A percentile compares a stretch with the other conserved stretches of the same genome.
Conservation (phyloP, 2,888 invertebrate species). For the Cheilosia grossa region DNA sequence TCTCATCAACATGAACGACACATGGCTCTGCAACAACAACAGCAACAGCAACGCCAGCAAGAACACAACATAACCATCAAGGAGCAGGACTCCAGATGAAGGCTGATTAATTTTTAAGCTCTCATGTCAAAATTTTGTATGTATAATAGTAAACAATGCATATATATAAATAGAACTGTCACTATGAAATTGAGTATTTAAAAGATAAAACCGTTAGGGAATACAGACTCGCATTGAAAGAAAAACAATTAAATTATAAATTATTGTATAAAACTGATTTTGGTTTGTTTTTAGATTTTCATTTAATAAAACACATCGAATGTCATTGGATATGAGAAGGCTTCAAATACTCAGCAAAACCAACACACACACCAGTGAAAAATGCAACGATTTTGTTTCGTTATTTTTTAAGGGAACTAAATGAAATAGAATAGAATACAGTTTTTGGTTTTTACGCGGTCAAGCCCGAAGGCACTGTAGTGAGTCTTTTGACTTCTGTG, state of each 20-base stretch:
- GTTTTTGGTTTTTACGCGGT: constrained; percentile 1
- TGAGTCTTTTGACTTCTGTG: neutral
- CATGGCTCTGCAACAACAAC: constrained; percentile 38
- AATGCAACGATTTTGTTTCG: constrained; percentile 61
- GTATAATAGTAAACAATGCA: constrained; percentile 5
- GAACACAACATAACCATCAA: constrained; percentile 68
- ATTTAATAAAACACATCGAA: constrained; percentile 62
- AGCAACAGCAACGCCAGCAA: constrained; percentile 49
- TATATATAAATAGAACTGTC: no score
- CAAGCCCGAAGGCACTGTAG: neutral
- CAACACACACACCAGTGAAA: constrained; percentile 44
- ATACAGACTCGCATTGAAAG: constrained; percentile 63
- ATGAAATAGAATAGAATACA: constrained; percentile 17
- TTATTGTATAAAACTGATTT: constrained; percentile 53
- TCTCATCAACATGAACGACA: constrained; percentile 19
- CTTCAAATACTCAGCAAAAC: constrained; percentile 27
- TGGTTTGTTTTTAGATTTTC: neutral
- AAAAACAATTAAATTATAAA: constrained; percentile 17
- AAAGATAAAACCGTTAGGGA: constrained; percentile 49
- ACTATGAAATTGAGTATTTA: constrained; percentile 28
- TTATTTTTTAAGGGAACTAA: constrained; percentile 21
- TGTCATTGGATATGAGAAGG: constrained; percentile 39
- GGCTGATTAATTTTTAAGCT: constrained; percentile 64
- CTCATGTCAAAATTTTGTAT: constrained; percentile 46
- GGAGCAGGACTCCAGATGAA: constrained; percentile 72